Evolutionary conservation across 2,113 vertebrate species (phyloP), one percentile per base, ranked within the genome.

Genomic region (Myotis davidii): DNA sequence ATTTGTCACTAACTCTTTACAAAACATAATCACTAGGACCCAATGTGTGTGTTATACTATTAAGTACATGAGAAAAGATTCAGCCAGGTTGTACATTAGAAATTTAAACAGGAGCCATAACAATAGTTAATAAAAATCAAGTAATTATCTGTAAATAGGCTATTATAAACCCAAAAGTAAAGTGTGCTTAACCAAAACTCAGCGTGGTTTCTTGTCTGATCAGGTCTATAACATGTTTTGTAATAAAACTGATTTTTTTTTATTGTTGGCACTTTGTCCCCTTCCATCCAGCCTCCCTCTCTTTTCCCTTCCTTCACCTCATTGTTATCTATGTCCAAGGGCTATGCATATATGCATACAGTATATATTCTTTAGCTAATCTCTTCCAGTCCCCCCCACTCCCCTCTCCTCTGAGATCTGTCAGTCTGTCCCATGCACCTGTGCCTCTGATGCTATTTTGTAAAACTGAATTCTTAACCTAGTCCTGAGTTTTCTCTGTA

Each of bases 91-190:
- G 34, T 48, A 90, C 61, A 85, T 94, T 85, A 92, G 52, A 94
- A 94, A 69, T 77, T 95, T 83, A 14, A 87, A 74, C 29, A 81
- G 52, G 54, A 92, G 72, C 59, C 48, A 81, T 50, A 92, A 83
- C 21, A 91, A 79, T 14, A 85, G 77, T 82, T 87, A 92, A 88
- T 73, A 56, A 39, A 96, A 97, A 92, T 90, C 21, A 94, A 97
- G 39, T 74, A 72, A 76, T 97, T 97, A 92, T 92, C 77, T 77
- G 82, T 67, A 96, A 96, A 90, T 69, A 39, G 39, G 56, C 77
- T 88, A 17, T 56, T 85, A 77, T 65, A 92, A 95, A 85, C 61
- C 79, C 20, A 5, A 88, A 95, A 87, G 32, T 87, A 82, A 96
- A 96, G 29, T 78, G 50, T 54, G 12, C 45, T 90, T 92, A 96